Percentiles rank a stretch among this genome's conserved stretches.
Evolutionary conservation across 1,140 invertebrate genomes (phyloP).

Genomic region (Trachelipus rathkii): DNA sequence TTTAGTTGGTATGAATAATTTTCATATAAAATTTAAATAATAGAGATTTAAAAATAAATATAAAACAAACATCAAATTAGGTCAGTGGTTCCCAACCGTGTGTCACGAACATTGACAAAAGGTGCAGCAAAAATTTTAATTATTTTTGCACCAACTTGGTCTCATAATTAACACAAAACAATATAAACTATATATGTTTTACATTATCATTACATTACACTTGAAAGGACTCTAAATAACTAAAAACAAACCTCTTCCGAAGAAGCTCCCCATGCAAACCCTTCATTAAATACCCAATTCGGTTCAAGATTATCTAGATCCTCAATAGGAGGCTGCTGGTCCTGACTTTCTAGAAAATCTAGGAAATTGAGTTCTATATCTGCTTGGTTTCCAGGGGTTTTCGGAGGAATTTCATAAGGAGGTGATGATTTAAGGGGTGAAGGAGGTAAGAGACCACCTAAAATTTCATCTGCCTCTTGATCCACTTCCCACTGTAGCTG

Average conservation of each 20-base stretch:
- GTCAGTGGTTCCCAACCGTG: no score
- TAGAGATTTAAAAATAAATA: no score
- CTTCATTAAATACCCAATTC: conserved; percentile 39
- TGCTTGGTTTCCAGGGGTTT: not conserved
- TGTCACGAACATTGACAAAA: no score
- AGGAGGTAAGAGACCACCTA: conserved; percentile 32
- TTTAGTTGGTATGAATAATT: no score
- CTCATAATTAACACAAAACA: no score
- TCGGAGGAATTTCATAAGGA: not conserved
- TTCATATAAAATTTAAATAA: no score
- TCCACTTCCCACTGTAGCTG: conserved; percentile 41
- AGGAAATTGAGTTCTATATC: not conserved
- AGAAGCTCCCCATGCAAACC: conserved; percentile 33
- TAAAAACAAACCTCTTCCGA: conserved; percentile 25
- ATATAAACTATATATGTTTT: no score
- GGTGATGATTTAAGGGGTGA: not conserved
- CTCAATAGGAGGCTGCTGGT: conserved; percentile 19
- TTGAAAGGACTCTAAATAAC: no score
- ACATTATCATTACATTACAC: no score
- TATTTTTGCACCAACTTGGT: no score
- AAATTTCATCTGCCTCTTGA: conserved; percentile 43
- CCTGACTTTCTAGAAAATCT: not conserved
- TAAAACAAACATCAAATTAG: no score
- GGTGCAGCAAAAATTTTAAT: no score
- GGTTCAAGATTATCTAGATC: conserved; percentile 42